These are phyloP conservation scores for Macrobrachium nipponense DNA, from an alignment of 1,140 invertebrate species.

Conservation along the genomic window DNA sequence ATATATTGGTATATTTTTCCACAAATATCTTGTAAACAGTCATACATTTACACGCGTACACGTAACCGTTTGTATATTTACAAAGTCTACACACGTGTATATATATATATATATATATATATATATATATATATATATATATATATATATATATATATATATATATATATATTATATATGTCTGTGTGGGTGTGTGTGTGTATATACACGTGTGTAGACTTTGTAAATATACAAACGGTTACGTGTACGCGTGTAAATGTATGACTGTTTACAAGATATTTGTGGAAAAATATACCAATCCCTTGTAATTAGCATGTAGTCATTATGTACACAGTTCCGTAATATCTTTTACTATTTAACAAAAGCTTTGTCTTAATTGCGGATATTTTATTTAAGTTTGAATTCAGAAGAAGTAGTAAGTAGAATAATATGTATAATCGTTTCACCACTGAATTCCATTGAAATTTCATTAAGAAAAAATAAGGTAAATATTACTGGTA, in stretches of 20 bases:
- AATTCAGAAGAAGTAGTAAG: too few species aligned
- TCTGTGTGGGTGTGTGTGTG: background rate
- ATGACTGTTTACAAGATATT: background rate
- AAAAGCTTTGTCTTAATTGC: too few species aligned
- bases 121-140: slow-evolving; percentile 13
- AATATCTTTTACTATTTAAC: too few species aligned
- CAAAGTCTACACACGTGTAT: background rate
- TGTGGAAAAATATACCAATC: too few species aligned
- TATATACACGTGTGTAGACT: background rate
- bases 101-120: background rate
- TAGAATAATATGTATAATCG: too few species aligned
- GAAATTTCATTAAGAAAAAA: too few species aligned
- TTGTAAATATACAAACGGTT: background rate
- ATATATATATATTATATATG: background rate
- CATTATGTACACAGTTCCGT: too few species aligned
- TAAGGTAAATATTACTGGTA: too few species aligned
- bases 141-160: slow-evolving; percentile 15
- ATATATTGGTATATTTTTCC: background rate
- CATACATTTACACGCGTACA: background rate
- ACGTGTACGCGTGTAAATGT: background rate
- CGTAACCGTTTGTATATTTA: background rate
- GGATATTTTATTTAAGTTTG: too few species aligned
- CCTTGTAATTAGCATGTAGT: too few species aligned
- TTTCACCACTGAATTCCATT: too few species aligned
- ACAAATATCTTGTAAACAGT: background rate